Evolutionary conservation across 2,888 invertebrate species (phyloP).

Genomic region (Cremastinae sp.): DNA sequence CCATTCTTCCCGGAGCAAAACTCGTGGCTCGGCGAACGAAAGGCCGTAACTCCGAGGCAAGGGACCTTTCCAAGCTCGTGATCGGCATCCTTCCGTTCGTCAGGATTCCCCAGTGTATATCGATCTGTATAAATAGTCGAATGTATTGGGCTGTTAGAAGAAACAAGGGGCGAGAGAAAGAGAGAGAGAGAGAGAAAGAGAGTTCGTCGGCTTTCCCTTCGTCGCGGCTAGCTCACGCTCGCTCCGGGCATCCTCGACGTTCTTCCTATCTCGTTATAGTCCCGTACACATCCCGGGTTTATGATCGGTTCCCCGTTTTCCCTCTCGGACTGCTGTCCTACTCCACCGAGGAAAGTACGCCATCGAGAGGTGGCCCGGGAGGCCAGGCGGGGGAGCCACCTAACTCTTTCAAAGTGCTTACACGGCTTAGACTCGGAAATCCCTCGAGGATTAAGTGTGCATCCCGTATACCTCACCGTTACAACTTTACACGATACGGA

Average conservation of each 20-base stretch:
- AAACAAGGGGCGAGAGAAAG: too few species aligned
- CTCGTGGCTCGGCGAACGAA: conserved; percentile 22
- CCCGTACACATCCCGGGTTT: conserved; percentile 49
- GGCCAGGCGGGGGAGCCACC: conserved; percentile 24
- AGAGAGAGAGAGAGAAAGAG: too few species aligned
- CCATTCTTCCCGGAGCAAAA: conserved; percentile 17
- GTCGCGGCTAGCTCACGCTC: conserved; percentile 41
- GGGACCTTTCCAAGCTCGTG: not conserved
- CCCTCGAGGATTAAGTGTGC: conserved; percentile 62
- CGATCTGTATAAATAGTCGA: conserved; percentile 28
- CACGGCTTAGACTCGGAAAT: conserved; percentile 64
- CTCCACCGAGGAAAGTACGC: conserved; percentile 5
- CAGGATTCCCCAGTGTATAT: not conserved
- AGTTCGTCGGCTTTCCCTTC: conserved; percentile 48
- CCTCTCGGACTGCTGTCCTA: conserved; percentile 30
- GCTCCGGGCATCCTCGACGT: conserved; percentile 45
- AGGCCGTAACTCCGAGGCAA: conserved; percentile 29
- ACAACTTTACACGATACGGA: conserved; percentile 35
- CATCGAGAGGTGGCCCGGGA: not conserved
- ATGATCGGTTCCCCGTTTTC: conserved; percentile 55
- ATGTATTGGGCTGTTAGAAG: conserved; percentile 25
- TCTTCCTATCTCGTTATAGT: conserved; percentile 54
- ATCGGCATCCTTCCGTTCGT: conserved; percentile 26
- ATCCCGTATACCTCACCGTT: conserved; percentile 52
- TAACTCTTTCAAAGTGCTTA: conserved; percentile 66